Percentiles rank a stretch among this genome's conserved stretches.
These are phyloP conservation scores for Neodon shergylaensis DNA, from an alignment of 2,113 vertebrate genomes.

Conservation along the genomic window DNA sequence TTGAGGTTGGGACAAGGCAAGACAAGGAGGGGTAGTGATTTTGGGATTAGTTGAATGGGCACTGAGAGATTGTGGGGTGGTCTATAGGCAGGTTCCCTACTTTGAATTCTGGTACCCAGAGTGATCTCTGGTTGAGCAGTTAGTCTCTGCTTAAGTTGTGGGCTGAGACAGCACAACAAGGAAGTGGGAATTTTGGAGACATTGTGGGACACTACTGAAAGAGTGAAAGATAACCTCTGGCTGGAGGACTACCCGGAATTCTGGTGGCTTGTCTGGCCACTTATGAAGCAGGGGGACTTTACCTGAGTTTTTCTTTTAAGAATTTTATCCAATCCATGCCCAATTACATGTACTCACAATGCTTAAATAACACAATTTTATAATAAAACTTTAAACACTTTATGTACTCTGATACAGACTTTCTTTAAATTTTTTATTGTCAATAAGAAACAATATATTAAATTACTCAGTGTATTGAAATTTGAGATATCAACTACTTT, in stretches of 20 bases:
- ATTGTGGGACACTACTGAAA: not conserved
- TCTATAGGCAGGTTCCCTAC: not conserved
- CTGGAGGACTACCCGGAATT: not conserved
- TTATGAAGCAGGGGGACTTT: not conserved
- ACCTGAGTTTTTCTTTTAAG: not conserved
- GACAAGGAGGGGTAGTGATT: not conserved
- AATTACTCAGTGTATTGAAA: not conserved
- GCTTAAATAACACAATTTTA: slow-evolving; percentile 18
- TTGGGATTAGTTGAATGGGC: not conserved
- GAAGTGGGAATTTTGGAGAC: not conserved
- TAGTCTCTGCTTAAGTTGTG: not conserved
- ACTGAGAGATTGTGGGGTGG: not conserved
- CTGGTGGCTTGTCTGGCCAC: not conserved
- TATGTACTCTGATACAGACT: not conserved
- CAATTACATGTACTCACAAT: not conserved
- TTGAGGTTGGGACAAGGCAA: no score
- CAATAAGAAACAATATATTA: not conserved
- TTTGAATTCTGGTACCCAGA: not conserved
- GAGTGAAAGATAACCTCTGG: not conserved
- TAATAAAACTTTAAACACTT: not conserved
- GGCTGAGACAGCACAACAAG: not conserved
- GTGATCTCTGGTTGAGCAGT: not conserved
- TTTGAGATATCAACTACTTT: not conserved
- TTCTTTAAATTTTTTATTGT: slow-evolving; percentile 48
- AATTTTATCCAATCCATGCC: not conserved